These are phyloP conservation scores for Heliconius hermathena DNA, from an alignment of 1,140 invertebrate species.

Conservation along the genomic window DNA sequence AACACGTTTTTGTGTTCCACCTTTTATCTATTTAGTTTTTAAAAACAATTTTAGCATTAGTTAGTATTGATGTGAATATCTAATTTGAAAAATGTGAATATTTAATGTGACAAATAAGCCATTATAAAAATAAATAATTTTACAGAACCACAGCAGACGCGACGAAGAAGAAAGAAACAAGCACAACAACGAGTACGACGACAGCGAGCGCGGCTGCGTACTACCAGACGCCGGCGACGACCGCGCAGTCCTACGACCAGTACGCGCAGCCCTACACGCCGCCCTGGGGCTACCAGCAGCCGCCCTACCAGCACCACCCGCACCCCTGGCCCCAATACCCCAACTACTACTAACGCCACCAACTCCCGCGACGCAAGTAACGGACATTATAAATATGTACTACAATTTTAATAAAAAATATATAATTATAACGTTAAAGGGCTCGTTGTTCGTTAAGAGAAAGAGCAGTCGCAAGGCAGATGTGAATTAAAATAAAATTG, in stretches of 20 bases:
- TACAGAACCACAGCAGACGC: slow-evolving; percentile 47
- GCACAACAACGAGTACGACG: slow-evolving; percentile 35
- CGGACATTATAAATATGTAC: background rate
- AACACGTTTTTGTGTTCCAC: too few species aligned
- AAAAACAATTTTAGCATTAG: too few species aligned
- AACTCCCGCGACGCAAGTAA: background rate
- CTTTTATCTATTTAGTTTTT: too few species aligned
- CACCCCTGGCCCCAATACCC: slow-evolving; percentile 72
- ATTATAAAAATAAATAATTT: background rate
- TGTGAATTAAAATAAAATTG: too few species aligned
- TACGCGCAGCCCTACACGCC: slow-evolving; percentile 74
- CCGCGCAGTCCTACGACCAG: slow-evolving; percentile 67
- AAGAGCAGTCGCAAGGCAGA: too few species aligned
- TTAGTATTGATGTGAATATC: too few species aligned
- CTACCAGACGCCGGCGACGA: slow-evolving; percentile 59
- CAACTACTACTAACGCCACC: slow-evolving; percentile 64
- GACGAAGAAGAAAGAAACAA: slow-evolving; percentile 64
- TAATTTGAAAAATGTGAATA: too few species aligned
- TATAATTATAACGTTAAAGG: background rate
- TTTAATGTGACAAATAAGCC: too few species aligned
- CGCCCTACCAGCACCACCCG: slow-evolving; percentile 67
- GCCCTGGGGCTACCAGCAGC: slow-evolving; percentile 75
- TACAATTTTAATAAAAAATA: background rate
- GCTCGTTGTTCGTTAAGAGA: background rate
- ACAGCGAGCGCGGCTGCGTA: slow-evolving; percentile 54